Conservation (phyloP, 2,888 invertebrate species). For the Caenorhabditis sp. region DNA sequence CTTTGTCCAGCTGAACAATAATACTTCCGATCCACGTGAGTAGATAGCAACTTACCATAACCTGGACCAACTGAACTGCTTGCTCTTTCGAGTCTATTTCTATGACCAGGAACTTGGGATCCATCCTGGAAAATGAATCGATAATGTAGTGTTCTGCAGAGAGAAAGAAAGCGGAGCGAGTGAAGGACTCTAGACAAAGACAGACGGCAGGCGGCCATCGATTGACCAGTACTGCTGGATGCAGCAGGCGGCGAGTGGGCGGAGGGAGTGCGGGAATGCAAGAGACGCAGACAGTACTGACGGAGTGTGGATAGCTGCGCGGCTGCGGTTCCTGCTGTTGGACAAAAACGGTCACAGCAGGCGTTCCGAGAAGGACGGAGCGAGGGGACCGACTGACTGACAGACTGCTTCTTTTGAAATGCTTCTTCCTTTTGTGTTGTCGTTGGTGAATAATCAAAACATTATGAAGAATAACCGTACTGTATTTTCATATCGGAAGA, state of each 20-base stretch:
- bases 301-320: neutral
- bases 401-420: neutral
- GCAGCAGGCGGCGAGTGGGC: constrained; percentile 26
- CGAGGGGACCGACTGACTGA: no score
- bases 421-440: neutral
- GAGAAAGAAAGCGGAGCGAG: constrained; percentile 5
- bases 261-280: neutral
- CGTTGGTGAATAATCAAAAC: constrained; percentile 37
- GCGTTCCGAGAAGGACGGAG: no score
- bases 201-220: constrained; percentile 36
- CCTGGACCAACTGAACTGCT: constrained; percentile 55
- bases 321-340: neutral
- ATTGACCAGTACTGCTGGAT: constrained; percentile 31
- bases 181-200: constrained; percentile 13
- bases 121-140: constrained; percentile 52
- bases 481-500: constrained; percentile 1
- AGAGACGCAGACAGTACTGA: constrained; percentile 38
- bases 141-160: neutral
- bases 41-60: constrained; percentile 62
- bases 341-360: neutral
- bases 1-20: constrained; percentile 55
- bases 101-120: constrained; percentile 59
- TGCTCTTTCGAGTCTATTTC: constrained; percentile 54
- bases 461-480: constrained; percentile 6
- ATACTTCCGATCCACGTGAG: no score